Conservation (phyloP, 2,113 vertebrate genomes). For the Neotragus pygmaeus region DNA sequence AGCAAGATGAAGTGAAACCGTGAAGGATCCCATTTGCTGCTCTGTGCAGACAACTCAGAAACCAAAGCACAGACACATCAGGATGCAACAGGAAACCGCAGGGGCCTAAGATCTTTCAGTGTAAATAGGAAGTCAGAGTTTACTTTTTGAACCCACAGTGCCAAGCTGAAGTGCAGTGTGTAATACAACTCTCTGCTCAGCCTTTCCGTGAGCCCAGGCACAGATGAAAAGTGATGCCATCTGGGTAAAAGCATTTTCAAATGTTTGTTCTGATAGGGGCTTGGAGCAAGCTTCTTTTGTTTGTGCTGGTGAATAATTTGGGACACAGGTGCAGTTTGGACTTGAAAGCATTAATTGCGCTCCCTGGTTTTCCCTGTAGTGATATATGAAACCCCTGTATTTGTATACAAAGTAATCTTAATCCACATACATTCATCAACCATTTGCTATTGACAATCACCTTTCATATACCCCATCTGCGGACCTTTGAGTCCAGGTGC, state of each 20-base stretch:
- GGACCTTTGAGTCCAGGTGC: not conserved
- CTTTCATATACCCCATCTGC: not conserved
- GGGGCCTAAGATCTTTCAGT: conserved; percentile 75
- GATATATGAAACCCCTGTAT: conserved; percentile 40
- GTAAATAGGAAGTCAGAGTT: conserved; percentile 82
- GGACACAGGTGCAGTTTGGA: conserved; percentile 71
- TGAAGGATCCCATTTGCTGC: conserved; percentile 12
- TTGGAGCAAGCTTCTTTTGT: conserved; percentile 65
- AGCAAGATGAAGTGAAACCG: not conserved
- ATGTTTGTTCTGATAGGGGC: conserved; percentile 70
- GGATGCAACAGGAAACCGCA: conserved; percentile 75
- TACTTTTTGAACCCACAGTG: conserved; percentile 73
- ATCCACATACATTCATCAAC: not conserved
- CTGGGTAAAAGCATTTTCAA: conserved; percentile 66
- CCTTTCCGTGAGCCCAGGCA: conserved; percentile 69
- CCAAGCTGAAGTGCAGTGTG: conserved; percentile 52
- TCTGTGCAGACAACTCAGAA: conserved; percentile 73
- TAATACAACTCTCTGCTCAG: conserved; percentile 72
- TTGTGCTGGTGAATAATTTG: conserved; percentile 72
- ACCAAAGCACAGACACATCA: conserved; percentile 75
- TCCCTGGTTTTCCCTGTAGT: conserved; percentile 33
- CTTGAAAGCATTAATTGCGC: conserved; percentile 50
- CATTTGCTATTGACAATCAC: not conserved
- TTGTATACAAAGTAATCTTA: conserved; percentile 39
- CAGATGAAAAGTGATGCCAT: conserved; percentile 73